Base-by-base conservation (phyloP, 1,140 invertebrate species). In the Drosophila pruinosa region DNA sequence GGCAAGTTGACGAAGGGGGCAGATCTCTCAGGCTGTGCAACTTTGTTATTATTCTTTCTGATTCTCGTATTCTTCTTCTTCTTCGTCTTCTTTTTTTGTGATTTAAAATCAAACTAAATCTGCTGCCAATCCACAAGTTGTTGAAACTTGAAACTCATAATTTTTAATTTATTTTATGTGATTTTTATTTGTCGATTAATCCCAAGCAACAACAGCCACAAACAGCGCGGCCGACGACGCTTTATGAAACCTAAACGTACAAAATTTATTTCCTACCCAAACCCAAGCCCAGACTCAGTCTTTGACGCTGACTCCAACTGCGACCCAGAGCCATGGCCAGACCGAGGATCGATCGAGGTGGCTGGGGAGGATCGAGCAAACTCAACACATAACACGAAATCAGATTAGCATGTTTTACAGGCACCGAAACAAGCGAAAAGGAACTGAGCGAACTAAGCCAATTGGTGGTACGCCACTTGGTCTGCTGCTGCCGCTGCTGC, bases 91-190 rank as follows among this genome's bases (percentile, higher is more conserved):
- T 56, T 47, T 7, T 41, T 38, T 26, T 70, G 67, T 61, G 72
- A 86, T 85, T 85, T 86, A 74, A 85, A 85, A 85, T 85, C 81
- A 85, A 85, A 85, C 77, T 72, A 86, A 85, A 85, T 85, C 81
- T 88, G 82, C 77, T 85, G 81, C 77, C 80, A 80, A 79, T 86
- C 73, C 77, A 31, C 73, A 78, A 75, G 67, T 72, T 82, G 82
- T 86, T 88, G 82, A 88, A 86, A 86, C 82, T 88, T 88, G 82
- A 86, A 86, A 86, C 82, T 86, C 82, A 88, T 88, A 88, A 88
- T 88, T 88, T 88, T 88, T 88, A 88, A 88, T 88, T 88, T 88
- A 88, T 88, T 88, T 88, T 88, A 88, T 88, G 83, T 88, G 82
- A 88, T 88, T 88, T 88, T 88, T 82, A 88, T 88, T 88, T 88